Conservation (phyloP, 2,113 vertebrate genomes). For the Bufo bufo region DNA sequence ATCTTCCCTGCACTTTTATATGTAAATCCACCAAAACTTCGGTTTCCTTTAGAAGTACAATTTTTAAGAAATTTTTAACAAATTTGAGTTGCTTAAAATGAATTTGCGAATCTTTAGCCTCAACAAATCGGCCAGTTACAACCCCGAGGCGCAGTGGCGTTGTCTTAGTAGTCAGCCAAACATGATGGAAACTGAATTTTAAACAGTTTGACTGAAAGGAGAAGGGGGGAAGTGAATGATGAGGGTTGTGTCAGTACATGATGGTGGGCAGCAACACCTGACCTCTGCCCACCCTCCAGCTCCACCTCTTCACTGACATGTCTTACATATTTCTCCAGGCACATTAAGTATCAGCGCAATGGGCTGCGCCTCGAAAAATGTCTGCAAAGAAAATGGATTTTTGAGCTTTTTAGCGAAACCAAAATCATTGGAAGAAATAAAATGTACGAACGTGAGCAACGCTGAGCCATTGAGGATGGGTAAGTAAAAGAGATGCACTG, state of each 20-base stretch:
- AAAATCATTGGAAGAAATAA: background rate
- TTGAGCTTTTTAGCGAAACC: background rate
- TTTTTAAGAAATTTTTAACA: too few relatives aligned
- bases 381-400: background rate
- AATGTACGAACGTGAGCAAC: background rate
- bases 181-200: too few relatives aligned
- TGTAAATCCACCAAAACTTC: too few relatives aligned
- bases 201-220: too few relatives aligned
- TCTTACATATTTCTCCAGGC: background rate
- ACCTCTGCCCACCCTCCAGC: background rate
- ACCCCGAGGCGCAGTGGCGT: too few relatives aligned
- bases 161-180: too few relatives aligned
- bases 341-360: accelerated
- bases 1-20: too few relatives aligned
- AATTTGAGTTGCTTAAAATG: too few relatives aligned
- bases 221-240: too few relatives aligned
- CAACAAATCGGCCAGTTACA: too few relatives aligned
- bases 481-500: background rate
- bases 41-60: too few relatives aligned
- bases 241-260: background rate
- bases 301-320: background rate
- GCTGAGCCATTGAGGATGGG: background rate
- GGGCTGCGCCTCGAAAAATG: background rate
- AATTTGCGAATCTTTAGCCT: too few relatives aligned
- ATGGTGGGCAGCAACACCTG: background rate